These are phyloP conservation scores for Lagodon rhomboides DNA, from an alignment of 2,797 vertebrate genomes.

Conservation along the genomic window DNA sequence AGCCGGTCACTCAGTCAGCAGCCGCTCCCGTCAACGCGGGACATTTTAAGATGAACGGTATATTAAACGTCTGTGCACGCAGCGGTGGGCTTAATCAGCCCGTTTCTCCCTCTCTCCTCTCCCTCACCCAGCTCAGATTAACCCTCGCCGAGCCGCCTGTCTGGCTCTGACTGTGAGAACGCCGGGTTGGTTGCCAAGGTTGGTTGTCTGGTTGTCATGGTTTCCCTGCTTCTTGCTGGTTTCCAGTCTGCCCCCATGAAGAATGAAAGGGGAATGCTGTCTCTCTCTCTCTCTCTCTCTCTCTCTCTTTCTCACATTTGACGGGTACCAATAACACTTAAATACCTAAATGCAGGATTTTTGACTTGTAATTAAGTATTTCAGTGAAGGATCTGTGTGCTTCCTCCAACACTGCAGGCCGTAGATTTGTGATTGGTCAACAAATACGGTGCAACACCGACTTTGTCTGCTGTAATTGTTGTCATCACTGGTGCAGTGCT, in stretches of 20 bases:
- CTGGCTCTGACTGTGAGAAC: conserved; percentile 78
- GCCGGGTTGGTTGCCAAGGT: conserved; percentile 77
- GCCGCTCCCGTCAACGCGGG: conserved; percentile 34
- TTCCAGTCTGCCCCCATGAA: conserved; percentile 78
- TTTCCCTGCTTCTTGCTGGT: conserved; percentile 81
- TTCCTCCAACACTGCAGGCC: too few species aligned
- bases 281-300: conserved; percentile 35
- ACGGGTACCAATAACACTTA: too few species aligned
- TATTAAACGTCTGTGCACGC: conserved; percentile 54
- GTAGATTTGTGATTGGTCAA: too few species aligned
- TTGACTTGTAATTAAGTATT: too few species aligned
- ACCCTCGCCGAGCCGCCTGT: conserved; percentile 74
- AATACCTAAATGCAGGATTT: too few species aligned
- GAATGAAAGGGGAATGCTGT: conserved; percentile 54
- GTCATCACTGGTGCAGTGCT: too few species aligned
- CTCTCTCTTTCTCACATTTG: conserved; percentile 21
- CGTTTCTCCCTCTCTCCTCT: conserved; percentile 24
- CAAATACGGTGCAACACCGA: too few species aligned
- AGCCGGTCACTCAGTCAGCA: conserved; percentile 30
- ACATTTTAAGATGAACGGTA: conserved; percentile 52
- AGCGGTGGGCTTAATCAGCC: conserved; percentile 59
- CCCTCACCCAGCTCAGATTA: conserved; percentile 71
- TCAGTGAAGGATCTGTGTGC: too few species aligned
- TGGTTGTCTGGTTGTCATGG: conserved; percentile 86
- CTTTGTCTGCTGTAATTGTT: too few species aligned